Base-by-base conservation (phyloP, 2,888 invertebrate genomes). In the Diplazon laetatorius region DNA sequence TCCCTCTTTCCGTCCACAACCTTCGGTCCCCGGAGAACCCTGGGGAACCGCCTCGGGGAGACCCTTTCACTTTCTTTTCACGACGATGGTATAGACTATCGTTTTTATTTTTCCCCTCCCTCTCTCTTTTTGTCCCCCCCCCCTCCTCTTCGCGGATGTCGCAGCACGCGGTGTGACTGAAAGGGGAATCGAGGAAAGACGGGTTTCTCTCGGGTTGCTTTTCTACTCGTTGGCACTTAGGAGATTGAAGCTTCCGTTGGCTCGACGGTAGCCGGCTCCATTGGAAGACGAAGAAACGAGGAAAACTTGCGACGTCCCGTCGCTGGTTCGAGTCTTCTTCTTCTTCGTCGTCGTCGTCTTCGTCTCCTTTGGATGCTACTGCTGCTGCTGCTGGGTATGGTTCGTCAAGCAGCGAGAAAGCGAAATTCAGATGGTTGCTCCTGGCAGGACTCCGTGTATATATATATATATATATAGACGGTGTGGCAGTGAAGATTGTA, bases 231-330 rank as follows among this genome's bases (percentile, higher is more conserved):
- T 52, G 74, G 80, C 82, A 84, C 84, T 84, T 84, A 80, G 77
- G 62, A 82, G 83, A 83, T 83, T 83, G 83, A 79, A 78, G 80
- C 75, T 62, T 74, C 71, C 66, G 48, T 35, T 68, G 71, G 42
- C 70, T n/a, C n/a, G n/a, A n/a, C n/a, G n/a, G n/a, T n/a, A n/a
- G n/a, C n/a, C n/a, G n/a, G n/a, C n/a, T 59, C 16, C 60, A 65
- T 59, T 57, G 42, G 14, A n/a, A 9, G 55, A 35, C 18, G 69
- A 46, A 39, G 42, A 68, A 44, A 68, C 42, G 20, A 44, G 30
- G 68, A 22, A 62, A 62, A 55, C 55, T 39, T 50, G 20, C 16
- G 30, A 55, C 30, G 22, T 14, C 25, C n/a, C 57, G 57, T 46
- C 12, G 10, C 37, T 37, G 37, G 37, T 37, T n/a, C n/a, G n/a